Percentiles rank a stretch among this genome's conserved stretches.
phyloP scores from a whole-genome alignment of 2,888 invertebrate genomes.

The Ecdyonurus torrentis region DNA sequence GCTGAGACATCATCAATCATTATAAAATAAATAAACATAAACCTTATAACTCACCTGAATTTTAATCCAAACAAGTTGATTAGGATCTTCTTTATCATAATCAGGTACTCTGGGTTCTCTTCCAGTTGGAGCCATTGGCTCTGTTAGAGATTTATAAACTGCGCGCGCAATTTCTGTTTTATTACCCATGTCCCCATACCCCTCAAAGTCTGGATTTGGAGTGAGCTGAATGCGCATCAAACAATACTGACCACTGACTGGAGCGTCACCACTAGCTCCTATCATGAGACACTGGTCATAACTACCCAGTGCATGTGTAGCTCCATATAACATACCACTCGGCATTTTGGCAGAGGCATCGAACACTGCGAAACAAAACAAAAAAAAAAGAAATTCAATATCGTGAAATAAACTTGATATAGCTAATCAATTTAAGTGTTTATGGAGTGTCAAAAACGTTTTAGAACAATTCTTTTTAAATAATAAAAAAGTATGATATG shows the following conservation, averaged over 20 bases:
- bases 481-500: too few relatives aligned
- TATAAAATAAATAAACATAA: too few relatives aligned
- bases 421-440: too few relatives aligned
- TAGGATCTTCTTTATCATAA: background rate
- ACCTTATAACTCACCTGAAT: background rate
- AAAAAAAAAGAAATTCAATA: too few relatives aligned
- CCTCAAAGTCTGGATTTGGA: background rate
- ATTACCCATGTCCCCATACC: background rate
- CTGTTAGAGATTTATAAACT: background rate
- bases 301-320: background rate
- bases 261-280: background rate
- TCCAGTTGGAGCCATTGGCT: background rate
- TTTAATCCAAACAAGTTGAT: background rate
- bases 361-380: background rate
- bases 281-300: background rate
- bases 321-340: background rate
- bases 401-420: too few relatives aligned
- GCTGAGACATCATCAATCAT: too few relatives aligned
- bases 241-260: background rate
- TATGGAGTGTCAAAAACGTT: too few relatives aligned
- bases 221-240: background rate
- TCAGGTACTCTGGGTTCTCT: background rate
- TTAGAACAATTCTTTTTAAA: too few relatives aligned
- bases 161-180: background rate
- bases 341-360: background rate